Percentiles rank a stretch among this genome's conserved stretches.
These are phyloP conservation scores for Diadophis punctatus DNA, from an alignment of 2,113 vertebrate species.

Conservation along the genomic window DNA sequence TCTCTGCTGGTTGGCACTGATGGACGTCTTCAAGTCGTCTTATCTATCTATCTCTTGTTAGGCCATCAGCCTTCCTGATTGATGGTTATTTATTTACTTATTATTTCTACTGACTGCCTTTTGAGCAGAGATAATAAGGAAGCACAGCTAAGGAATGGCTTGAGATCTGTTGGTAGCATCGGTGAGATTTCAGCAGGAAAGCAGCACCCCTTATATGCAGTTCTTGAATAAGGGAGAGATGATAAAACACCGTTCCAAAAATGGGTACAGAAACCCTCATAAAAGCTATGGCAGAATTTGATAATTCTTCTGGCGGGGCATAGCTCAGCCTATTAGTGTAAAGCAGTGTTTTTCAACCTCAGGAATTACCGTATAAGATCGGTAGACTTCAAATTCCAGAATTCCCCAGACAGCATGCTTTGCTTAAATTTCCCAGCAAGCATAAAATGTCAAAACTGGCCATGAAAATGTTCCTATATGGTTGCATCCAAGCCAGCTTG, in stretches of 20 bases:
- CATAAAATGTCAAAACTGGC: not conserved
- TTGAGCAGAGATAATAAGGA: not conserved
- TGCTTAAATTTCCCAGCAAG: conserved; percentile 20
- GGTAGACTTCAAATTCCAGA: too few relatives aligned
- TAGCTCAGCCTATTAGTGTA: not conserved
- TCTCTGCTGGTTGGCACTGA: conserved; percentile 6
- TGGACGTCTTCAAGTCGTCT: not conserved
- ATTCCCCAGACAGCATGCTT: not conserved
- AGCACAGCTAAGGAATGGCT: conserved; percentile 9
- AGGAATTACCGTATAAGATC: too few relatives aligned
- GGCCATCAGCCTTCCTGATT: conserved; percentile 3
- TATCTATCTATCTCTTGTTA: not conserved
- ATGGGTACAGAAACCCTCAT: conserved; percentile 42
- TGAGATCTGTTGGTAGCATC: conserved; percentile 33
- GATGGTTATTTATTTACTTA: not conserved
- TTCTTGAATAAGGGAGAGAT: conserved; percentile 49
- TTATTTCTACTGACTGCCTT: conserved; percentile 35
- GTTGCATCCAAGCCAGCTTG: not conserved
- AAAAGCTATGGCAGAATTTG: conserved; percentile 43
- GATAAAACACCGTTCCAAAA: conserved; percentile 52
- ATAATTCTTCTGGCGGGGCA: conserved; percentile 34
- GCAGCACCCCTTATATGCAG: conserved; percentile 34
- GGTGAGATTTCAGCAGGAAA: conserved; percentile 44
- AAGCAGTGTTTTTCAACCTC: not conserved
- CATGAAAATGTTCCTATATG: not conserved